A percentile compares a stretch with the other conserved stretches of the same genome.
Conservation (phyloP, 1,140 invertebrate species). For the Aleiodes sp. region DNA sequence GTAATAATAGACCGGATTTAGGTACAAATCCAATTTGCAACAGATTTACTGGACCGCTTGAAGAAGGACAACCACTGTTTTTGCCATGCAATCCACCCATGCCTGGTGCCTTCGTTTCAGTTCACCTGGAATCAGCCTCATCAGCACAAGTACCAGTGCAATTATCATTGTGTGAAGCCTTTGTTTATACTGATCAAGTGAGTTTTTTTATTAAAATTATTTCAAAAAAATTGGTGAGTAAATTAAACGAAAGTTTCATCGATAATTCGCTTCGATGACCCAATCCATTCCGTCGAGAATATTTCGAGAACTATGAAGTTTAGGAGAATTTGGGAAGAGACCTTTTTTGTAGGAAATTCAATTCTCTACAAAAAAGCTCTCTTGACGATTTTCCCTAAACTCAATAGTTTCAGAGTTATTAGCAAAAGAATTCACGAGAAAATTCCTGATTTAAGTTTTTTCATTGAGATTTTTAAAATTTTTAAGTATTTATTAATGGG, state of each 20-base stretch:
- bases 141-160: constrained; percentile 70
- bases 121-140: constrained; percentile 80
- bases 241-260: neutral
- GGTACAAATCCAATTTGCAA: constrained; percentile 94
- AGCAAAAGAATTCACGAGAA: too few relatives aligned
- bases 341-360: too few relatives aligned
- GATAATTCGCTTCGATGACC: neutral
- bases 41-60: constrained; percentile 83
- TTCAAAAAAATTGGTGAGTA: neutral
- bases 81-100: constrained; percentile 94
- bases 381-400: too few relatives aligned
- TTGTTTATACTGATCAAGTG: constrained; percentile 93
- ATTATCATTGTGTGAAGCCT: constrained; percentile 93
- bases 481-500: too few relatives aligned
- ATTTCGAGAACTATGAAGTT: too few relatives aligned
- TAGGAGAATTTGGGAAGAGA: too few relatives aligned
- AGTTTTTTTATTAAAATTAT: constrained; percentile 16
- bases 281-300: too few relatives aligned
- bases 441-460: too few relatives aligned
- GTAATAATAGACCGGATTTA: constrained; percentile 93
- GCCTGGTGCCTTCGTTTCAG: constrained; percentile 93
- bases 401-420: too few relatives aligned
- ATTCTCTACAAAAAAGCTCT: too few relatives aligned
- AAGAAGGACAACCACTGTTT: constrained; percentile 91
- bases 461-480: too few relatives aligned